Evolutionary conservation across 2,888 invertebrate species (phyloP).

Genomic region (Macrophya alboannulata): DNA sequence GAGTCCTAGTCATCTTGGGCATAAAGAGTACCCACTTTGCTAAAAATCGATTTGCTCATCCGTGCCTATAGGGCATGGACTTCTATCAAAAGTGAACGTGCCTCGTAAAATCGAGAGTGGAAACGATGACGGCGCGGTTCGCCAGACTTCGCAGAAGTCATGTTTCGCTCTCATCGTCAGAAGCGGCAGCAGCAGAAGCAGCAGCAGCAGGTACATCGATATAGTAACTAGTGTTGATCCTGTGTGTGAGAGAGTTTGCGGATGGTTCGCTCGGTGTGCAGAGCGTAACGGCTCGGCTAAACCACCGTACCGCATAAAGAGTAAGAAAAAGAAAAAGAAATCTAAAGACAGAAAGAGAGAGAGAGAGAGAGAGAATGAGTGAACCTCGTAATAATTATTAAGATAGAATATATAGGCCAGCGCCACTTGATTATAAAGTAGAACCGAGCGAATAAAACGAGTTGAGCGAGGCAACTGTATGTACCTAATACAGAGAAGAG

Average conservation of each 20-base stretch:
- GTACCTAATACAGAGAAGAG: neutral
- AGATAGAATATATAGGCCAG: constrained; percentile 53
- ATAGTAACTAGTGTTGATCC: constrained; percentile 7
- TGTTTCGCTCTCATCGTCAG: constrained; percentile 33
- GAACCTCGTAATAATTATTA: constrained; percentile 47
- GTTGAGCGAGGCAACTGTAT: constrained; percentile 10
- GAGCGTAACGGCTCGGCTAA: constrained; percentile 54
- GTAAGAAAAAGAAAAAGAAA: constrained; percentile 34
- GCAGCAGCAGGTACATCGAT: constrained; percentile 16
- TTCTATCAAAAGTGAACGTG: constrained; percentile 69
- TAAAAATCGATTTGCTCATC: constrained; percentile 39
- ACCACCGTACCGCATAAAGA: constrained; percentile 44
- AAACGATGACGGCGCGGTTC: constrained; percentile 51
- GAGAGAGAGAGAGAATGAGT: constrained; percentile 14
- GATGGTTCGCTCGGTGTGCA: constrained; percentile 34
- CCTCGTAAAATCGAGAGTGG: constrained; percentile 72
- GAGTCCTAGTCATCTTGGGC: neutral
- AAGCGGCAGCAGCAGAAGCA: neutral
- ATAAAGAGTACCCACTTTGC: neutral
- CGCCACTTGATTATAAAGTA: constrained; percentile 42
- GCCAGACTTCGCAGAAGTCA: constrained; percentile 54
- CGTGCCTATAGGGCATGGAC: neutral
- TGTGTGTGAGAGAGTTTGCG: neutral
- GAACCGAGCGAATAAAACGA: constrained; percentile 29
- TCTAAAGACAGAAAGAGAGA: neutral